phyloP scores from a whole-genome alignment of 1,140 invertebrate species.

The Achatina immaculata region DNA sequence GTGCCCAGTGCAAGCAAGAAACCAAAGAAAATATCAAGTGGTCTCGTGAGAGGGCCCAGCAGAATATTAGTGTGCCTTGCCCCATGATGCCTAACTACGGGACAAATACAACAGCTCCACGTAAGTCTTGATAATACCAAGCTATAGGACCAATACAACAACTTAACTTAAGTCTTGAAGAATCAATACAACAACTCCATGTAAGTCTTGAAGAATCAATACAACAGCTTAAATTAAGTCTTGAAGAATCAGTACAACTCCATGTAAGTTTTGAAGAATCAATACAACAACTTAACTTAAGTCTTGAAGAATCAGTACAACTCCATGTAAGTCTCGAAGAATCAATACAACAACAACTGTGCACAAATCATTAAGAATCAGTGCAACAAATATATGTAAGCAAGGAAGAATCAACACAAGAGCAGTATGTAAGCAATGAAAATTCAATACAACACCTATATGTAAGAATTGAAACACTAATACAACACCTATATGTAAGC shows the following conservation, averaged over 20 bases:
- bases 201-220: slow-evolving; percentile 35
- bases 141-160: slow-evolving; percentile 16
- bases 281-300: slow-evolving; percentile 23
- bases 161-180: background rate
- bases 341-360: too few relatives aligned
- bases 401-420: too few relatives aligned
- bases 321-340: slow-evolving; percentile 35
- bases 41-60: slow-evolving; percentile 59
- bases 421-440: too few relatives aligned
- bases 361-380: background rate
- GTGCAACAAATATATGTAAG: too few relatives aligned
- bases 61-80: slow-evolving; percentile 60
- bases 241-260: background rate
- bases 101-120: slow-evolving; percentile 30
- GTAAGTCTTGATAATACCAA: slow-evolving; percentile 39
- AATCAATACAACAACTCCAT: background rate
- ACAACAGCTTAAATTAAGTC: slow-evolving; percentile 9
- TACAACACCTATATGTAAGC: too few relatives aligned
- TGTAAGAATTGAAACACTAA: too few relatives aligned
- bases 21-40: slow-evolving; percentile 68
- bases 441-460: too few relatives aligned
- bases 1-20: slow-evolving; percentile 69
- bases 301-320: background rate
- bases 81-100: slow-evolving; percentile 45
- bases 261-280: slow-evolving; percentile 31